Percentiles rank a stretch among this genome's conserved stretches.
These are phyloP conservation scores for Prostheceraeus crozeri DNA, from an alignment of 2,888 invertebrate species.

Conservation along the genomic window DNA sequence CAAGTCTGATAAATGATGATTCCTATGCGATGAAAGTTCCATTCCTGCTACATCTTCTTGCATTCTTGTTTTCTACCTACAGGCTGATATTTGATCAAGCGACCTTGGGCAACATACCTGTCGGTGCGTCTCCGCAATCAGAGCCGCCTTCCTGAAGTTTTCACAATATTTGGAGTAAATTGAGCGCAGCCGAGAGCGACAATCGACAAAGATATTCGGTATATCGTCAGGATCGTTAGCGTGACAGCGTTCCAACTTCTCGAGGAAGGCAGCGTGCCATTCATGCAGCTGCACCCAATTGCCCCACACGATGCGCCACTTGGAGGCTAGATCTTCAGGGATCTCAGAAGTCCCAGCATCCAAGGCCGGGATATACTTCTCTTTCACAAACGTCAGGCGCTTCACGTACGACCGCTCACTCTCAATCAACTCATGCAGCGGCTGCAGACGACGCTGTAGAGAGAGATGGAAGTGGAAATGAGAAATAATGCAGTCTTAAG, in stretches of 20 bases:
- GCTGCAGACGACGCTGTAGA: slow-evolving; percentile 20
- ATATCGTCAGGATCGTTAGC: slow-evolving; percentile 26
- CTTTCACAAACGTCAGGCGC: slow-evolving; percentile 15
- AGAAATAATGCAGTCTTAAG: too few species aligned
- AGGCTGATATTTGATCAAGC: too few species aligned
- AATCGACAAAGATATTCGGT: slow-evolving; percentile 34
- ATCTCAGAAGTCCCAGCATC: background rate
- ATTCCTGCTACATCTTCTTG: too few species aligned
- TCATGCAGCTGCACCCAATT: slow-evolving; percentile 34
- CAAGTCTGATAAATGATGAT: too few species aligned
- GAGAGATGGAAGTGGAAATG: too few species aligned
- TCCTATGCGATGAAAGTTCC: too few species aligned
- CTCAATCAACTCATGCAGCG: slow-evolving; percentile 27
- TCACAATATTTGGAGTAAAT: slow-evolving; percentile 38
- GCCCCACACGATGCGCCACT: slow-evolving; percentile 37
- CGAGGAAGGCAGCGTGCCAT: slow-evolving; percentile 34
- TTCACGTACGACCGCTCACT: slow-evolving; percentile 24
- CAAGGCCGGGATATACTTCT: slow-evolving; percentile 20
- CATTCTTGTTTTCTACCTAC: too few species aligned
- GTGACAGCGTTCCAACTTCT: background rate
- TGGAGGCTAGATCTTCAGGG: slow-evolving; percentile 30
- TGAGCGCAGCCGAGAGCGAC: slow-evolving; percentile 19
- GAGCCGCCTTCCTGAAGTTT: slow-evolving; percentile 35
- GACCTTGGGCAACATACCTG: too few species aligned
- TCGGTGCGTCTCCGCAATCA: slow-evolving; percentile 33